Conservation (phyloP, 2,888 invertebrate species). For the Eupithecia centaureata region DNA sequence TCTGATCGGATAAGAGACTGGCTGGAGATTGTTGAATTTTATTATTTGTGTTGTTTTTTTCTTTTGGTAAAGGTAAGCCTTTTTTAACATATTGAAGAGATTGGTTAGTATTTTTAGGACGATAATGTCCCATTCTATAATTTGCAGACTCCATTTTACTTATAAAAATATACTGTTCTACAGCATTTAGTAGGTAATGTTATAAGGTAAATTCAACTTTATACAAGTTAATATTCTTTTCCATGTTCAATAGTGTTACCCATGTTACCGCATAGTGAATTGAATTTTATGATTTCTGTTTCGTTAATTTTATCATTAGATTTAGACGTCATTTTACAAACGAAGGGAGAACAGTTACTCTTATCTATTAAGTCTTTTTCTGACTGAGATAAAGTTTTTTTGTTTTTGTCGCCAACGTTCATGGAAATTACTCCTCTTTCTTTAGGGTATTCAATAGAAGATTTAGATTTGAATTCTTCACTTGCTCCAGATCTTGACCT, state of each 20-base stretch:
- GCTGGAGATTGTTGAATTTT: background rate
- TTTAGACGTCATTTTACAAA: constrained; percentile 8
- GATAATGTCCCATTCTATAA: background rate
- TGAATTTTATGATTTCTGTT: constrained; percentile 13
- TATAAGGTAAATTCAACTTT: too few species aligned
- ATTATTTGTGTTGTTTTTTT: background rate
- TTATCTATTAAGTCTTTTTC: constrained; percentile 19
- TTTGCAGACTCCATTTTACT: background rate
- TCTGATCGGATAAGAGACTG: background rate
- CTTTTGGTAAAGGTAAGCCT: background rate
- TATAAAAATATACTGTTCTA: background rate
- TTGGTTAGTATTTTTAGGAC: background rate
- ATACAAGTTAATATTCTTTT: background rate
- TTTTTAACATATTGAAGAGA: background rate
- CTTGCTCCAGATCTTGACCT: background rate
- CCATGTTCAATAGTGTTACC: background rate
- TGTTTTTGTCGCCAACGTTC: background rate
- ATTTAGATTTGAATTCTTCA: background rate
- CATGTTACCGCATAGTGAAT: constrained; percentile 12
- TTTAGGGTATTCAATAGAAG: background rate
- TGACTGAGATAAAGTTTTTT: constrained; percentile 23
- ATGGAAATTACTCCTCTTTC: background rate
- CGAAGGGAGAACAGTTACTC: constrained; percentile 6
- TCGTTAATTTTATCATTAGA: constrained; percentile 13
- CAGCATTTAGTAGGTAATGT: background rate